Evolutionary conservation across 1,140 invertebrate species (phyloP).

Genomic region (Pinna nobilis): DNA sequence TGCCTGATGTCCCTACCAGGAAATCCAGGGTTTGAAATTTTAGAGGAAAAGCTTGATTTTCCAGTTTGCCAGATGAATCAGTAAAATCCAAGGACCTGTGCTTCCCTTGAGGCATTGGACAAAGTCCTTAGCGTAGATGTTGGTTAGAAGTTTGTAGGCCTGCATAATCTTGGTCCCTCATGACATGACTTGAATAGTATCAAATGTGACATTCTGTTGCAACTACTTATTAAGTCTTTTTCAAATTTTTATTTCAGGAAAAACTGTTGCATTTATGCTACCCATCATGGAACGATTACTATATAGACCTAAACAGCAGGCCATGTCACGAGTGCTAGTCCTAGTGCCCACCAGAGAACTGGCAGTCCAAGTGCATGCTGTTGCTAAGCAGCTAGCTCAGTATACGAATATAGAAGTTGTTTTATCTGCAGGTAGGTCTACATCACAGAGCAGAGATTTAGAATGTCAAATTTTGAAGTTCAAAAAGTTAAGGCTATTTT

Average conservation of each 20-base stretch:
- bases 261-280: constrained; percentile 99
- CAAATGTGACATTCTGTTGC: no score
- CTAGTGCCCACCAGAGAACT: constrained; percentile 97
- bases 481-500: not conserved
- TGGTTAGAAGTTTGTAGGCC: no score
- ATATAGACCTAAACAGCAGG: constrained; percentile 80
- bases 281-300: constrained; percentile 95
- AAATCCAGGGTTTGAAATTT: no score
- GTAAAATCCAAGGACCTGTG: no score
- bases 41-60: no score
- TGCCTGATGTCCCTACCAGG: no score
- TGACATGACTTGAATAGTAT: no score
- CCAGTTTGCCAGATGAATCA: no score
- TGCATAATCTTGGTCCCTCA: no score
- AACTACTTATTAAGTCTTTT: no score
- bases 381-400: constrained; percentile 92
- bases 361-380: constrained; percentile 93
- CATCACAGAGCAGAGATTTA: not conserved
- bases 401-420: constrained; percentile 78
- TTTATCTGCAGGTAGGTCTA: constrained; percentile 74
- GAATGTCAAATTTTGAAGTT: not conserved
- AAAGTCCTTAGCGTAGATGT: no score
- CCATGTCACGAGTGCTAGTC: constrained; percentile 90
- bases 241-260: constrained; percentile 76
- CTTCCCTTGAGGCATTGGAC: no score